Base-by-base conservation (phyloP, 2,113 vertebrate genomes). In the Urocolius indicus region DNA sequence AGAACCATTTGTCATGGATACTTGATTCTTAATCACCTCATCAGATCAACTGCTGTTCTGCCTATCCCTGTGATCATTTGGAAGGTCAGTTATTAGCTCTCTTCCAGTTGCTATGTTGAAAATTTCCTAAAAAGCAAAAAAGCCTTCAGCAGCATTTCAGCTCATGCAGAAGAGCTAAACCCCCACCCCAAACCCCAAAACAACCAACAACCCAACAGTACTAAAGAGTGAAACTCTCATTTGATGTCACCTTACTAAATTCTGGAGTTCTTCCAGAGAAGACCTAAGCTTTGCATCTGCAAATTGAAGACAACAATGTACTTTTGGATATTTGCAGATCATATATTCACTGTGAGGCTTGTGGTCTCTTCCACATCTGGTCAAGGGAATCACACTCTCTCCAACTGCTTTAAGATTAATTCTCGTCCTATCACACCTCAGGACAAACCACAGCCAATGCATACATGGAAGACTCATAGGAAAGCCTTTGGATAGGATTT, bases 21-120 rank as follows among this genome's bases (percentile, higher is more conserved):
- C 87, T 94, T 96, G 95, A 58, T 84, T 95, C 84, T 95, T 95
- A 94, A 96, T 94, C 91, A 80, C 91, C 83, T 96, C 87, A 87
- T 94, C 94, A 92, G 87, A 93, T 93, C 94, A 85, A 13, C 90
- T 89, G 69, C 90, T 74, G 79, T 71, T 91, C 79, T 96, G 71
- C 73, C 77, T 69, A 9, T 45, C 71, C 80, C 93, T 96, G 80
- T 52, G 92, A 92, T 94, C 67, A 63, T 5, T 67, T 67, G 14
- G 48, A 89, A 95, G 82, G 45, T 74, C 46, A 21, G 23, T 48
- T 61, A 67, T 59, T 65, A 89, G 72, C 27, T 93, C 71, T 59
- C 21, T 41, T 72, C 59, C 82, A 94, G 81, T 59, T 73, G 46
- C 29, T 57, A 17, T 16, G 57, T 63, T 95, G 52, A 46, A 62